These are phyloP conservation scores for Tachysurus vachellii DNA, from an alignment of 2,113 vertebrate species.

Conservation along the genomic window DNA sequence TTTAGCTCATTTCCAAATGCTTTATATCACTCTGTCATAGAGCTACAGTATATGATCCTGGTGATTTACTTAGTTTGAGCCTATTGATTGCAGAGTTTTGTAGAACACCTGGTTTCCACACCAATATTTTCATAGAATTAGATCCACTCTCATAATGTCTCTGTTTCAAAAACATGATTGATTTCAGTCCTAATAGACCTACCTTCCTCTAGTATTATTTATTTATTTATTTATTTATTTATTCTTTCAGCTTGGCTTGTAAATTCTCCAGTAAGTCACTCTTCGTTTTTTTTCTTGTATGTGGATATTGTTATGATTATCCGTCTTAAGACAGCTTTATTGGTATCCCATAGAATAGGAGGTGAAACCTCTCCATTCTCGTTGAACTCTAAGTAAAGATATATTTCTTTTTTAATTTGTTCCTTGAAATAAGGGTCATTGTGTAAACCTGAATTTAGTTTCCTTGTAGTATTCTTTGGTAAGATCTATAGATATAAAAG, in stretches of 20 bases:
- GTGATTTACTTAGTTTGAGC: too few relatives aligned
- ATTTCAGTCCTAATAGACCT: slow-evolving; percentile 9
- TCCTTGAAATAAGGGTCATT: slow-evolving; percentile 2
- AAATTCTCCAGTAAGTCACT: not conserved
- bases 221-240: not conserved
- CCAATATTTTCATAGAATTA: slow-evolving; percentile 11
- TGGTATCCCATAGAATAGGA: not conserved
- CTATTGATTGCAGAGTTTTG: too few relatives aligned
- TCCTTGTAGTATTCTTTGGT: slow-evolving; percentile 7
- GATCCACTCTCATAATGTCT: slow-evolving; percentile 18
- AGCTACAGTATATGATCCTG: too few relatives aligned
- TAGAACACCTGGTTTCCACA: not conserved
- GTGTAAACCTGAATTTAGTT: not conserved
- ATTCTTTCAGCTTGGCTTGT: slow-evolving; percentile 2
- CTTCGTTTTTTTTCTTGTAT: slow-evolving; percentile 19
- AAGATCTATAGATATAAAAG: not conserved
- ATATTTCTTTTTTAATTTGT: slow-evolving; percentile 12
- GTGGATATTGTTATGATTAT: slow-evolving; percentile 18
- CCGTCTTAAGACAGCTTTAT: slow-evolving; percentile 5
- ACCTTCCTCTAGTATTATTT: not conserved
- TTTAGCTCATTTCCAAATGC: too few relatives aligned
- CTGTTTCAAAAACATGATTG: not conserved
- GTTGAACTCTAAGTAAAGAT: not conserved
- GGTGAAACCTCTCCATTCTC: not conserved
- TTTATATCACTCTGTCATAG: too few relatives aligned